Percentiles rank a stretch among this genome's conserved stretches.
Evolutionary conservation across 2,888 invertebrate genomes (phyloP).

Genomic region (Rhodophaea formosa): DNA sequence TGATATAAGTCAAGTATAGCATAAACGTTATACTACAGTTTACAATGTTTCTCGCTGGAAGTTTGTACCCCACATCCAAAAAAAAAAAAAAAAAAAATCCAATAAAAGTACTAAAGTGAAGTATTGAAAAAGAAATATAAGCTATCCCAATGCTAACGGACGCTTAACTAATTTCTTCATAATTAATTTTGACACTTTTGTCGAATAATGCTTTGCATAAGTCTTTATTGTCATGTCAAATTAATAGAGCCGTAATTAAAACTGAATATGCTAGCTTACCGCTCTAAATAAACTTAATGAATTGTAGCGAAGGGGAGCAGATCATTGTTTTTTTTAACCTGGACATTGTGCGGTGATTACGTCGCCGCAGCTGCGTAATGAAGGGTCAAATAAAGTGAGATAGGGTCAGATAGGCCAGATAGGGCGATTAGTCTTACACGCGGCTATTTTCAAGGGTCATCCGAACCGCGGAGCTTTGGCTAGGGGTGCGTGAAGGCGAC

Average conservation of each 20-base stretch:
- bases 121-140: no score
- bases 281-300: slow-evolving; percentile 14
- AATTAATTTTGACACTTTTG: not conserved
- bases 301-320: not conserved
- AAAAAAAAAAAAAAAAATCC: no score
- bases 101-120: no score
- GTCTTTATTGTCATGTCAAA: not conserved
- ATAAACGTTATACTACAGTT: no score
- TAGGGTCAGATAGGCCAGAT: not conserved
- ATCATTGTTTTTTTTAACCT: slow-evolving; percentile 3
- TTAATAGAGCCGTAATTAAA: slow-evolving; percentile 21
- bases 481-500: not conserved
- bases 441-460: not conserved
- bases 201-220: slow-evolving; percentile 5
- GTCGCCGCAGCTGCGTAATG: slow-evolving; percentile 13
- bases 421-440: slow-evolving; percentile 2
- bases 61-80: no score
- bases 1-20: no score
- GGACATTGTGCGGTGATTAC: slow-evolving; percentile 7
- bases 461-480: not conserved
- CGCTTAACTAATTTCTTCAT: not conserved
- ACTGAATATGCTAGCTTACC: slow-evolving; percentile 19
- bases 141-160: no score
- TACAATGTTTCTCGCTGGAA: no score
- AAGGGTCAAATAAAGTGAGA: slow-evolving; percentile 1